Base-by-base conservation (phyloP, 2,888 invertebrate genomes). In the Clivina fossor region DNA sequence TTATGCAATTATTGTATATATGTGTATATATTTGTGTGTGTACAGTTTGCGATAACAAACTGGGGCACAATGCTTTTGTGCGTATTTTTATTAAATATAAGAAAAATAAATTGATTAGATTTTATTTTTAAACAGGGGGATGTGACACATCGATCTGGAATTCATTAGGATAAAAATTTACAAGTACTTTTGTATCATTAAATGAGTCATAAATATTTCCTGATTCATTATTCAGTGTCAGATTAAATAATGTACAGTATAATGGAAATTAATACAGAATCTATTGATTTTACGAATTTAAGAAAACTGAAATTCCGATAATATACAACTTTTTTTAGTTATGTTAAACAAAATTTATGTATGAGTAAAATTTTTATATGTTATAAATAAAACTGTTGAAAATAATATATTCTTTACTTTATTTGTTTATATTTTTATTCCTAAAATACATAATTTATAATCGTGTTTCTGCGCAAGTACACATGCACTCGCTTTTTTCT, bases 401-500 rank as follows among this genome's bases (percentile, higher is more conserved):
- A 24, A 24, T 7, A 24, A 24, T 24, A 24, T 24, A 9, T 7
- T 7, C 9, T 7, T 7, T 7, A 24, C 9, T 7, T 9, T 24
- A 9, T 24, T 24, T 24, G 9, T 7, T 7, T 24, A 9, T 24
- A 24, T 24, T 24, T 7, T 7, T 24, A 7, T 4, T 7, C 4
- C 4, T 24, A 24, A 24, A 24, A 24, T 24, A 24, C 9, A 24
- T 24, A 24, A 7, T 24, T 24, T 24, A 24, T 24, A 13, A 20
- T 19, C 11, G 33, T 9, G 4, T 24, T 30, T 19, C 19, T 53
- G 44, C 53, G 53, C 53, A 53, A 53, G 53, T 53, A 35, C 53
- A 53, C 19, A 38, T 44, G 53, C 18, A 53, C 53, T 44, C 51
- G 37, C 9, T 38, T 30, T 43, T 43, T 51, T 43, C 44, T 37